Percentiles rank a stretch among this genome's conserved stretches.
Evolutionary conservation across 2,888 invertebrate genomes (phyloP).

Genomic region (Athalia circularis): DNA sequence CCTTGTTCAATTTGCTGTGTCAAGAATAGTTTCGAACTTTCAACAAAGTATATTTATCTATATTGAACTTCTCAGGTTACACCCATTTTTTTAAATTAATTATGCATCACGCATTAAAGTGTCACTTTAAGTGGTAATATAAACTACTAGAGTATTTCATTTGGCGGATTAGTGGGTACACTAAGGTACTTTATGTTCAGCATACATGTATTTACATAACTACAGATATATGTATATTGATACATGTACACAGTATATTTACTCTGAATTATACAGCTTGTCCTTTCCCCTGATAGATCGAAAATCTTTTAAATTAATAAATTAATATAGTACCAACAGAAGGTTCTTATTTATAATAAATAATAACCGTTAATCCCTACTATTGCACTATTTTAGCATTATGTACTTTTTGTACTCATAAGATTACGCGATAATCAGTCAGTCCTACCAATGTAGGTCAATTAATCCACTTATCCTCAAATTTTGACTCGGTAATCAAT

Average conservation of each 20-base stretch:
- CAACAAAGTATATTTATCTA: not conserved
- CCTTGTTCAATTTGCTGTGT: not conserved
- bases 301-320: slow-evolving; percentile 33
- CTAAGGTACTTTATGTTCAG: slow-evolving; percentile 30
- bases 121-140: slow-evolving; percentile 7
- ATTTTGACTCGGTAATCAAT: not conserved
- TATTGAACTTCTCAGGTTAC: slow-evolving; percentile 13
- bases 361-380: slow-evolving; percentile 30
- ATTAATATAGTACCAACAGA: slow-evolving; percentile 37
- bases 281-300: slow-evolving; percentile 17
- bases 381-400: slow-evolving; percentile 45
- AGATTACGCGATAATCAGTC: slow-evolving; percentile 47
- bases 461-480: slow-evolving; percentile 3
- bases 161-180: slow-evolving; percentile 46
- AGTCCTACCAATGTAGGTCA: slow-evolving; percentile 17
- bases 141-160: slow-evolving; percentile 47
- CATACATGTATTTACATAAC: slow-evolving; percentile 41
- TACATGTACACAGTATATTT: slow-evolving; percentile 33
- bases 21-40: not conserved
- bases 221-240: slow-evolving; percentile 28
- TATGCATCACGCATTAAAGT: not conserved
- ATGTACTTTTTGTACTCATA: slow-evolving; percentile 45
- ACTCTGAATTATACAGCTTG: slow-evolving; percentile 2
- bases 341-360: slow-evolving; percentile 38
- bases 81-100: slow-evolving; percentile 20